phyloP scores from a whole-genome alignment of 2,113 vertebrate species.

The Hucho hucho region DNA sequence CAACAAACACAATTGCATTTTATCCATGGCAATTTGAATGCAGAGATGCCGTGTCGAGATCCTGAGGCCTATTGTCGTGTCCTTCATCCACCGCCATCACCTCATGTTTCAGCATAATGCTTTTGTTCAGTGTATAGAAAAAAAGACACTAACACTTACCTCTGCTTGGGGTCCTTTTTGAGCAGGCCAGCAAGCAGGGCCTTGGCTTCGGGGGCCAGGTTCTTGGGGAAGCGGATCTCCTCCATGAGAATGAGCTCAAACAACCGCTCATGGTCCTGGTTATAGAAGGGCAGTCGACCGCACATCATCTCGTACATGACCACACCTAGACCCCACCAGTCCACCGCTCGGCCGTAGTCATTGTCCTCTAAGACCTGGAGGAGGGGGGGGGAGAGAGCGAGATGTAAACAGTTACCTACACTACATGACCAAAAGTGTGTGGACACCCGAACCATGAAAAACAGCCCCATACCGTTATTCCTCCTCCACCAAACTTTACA shows the following conservation, averaged over 20 bases:
- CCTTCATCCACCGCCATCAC: too few species aligned
- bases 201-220: conserved; percentile 90
- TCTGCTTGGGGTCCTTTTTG: conserved; percentile 93
- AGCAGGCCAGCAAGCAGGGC: conserved; percentile 88
- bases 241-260: conserved; percentile 98
- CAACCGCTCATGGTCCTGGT: conserved; percentile 96
- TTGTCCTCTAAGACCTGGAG: conserved; percentile 94
- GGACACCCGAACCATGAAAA: too few species aligned
- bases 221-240: conserved; percentile 96
- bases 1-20: too few species aligned
- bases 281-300: conserved; percentile 93
- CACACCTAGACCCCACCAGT: conserved; percentile 97
- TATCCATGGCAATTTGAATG: too few species aligned
- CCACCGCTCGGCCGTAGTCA: conserved; percentile 93
- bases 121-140: too few species aligned
- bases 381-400: too few species aligned
- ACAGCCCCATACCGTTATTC: too few species aligned
- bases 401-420: conserved; percentile 15
- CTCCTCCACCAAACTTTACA: too few species aligned
- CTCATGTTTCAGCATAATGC: too few species aligned
- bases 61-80: too few species aligned
- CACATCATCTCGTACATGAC: conserved; percentile 99
- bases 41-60: too few species aligned
- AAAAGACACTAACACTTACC: conserved; percentile 56
- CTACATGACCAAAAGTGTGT: too few species aligned